Conservation (phyloP, 2,888 invertebrate species). For the Drosophila mettleri region DNA sequence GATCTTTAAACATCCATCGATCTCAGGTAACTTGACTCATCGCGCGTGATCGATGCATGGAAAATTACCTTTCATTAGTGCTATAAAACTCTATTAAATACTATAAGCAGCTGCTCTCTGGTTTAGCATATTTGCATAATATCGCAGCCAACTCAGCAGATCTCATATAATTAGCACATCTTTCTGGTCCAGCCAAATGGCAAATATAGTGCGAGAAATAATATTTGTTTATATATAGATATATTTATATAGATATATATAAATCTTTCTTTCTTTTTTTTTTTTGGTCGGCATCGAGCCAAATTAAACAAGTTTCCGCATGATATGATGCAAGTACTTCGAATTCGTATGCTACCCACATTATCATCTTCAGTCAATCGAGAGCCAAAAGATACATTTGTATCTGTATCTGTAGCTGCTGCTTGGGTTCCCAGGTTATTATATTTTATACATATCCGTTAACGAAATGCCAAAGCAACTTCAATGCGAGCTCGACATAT, state of each 20-base stretch:
- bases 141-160: constrained; percentile 2
- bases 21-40: constrained; percentile 26
- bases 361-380: constrained; percentile 32
- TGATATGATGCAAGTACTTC: constrained; percentile 23
- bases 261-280: background rate
- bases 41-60: background rate
- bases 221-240: constrained; percentile 7
- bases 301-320: constrained; percentile 65
- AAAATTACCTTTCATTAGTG: constrained; percentile 20
- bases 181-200: constrained; percentile 24
- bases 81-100: background rate
- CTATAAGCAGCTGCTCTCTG: constrained; percentile 6
- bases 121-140: constrained; percentile 1
- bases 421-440: constrained; percentile 58
- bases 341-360: constrained; percentile 33
- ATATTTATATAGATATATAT: constrained; percentile 8
- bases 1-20: constrained; percentile 1
- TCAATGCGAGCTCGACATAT: constrained; percentile 39
- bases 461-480: constrained; percentile 56
- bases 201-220: constrained; percentile 25
- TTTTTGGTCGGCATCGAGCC: constrained; percentile 29
- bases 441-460: constrained; percentile 55
- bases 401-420: constrained; percentile 15
- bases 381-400: constrained; percentile 36
- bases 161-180: constrained; percentile 44